These are phyloP conservation scores for Lagorchestes hirsutus DNA, from an alignment of 2,797 vertebrate species.

Conservation along the genomic window DNA sequence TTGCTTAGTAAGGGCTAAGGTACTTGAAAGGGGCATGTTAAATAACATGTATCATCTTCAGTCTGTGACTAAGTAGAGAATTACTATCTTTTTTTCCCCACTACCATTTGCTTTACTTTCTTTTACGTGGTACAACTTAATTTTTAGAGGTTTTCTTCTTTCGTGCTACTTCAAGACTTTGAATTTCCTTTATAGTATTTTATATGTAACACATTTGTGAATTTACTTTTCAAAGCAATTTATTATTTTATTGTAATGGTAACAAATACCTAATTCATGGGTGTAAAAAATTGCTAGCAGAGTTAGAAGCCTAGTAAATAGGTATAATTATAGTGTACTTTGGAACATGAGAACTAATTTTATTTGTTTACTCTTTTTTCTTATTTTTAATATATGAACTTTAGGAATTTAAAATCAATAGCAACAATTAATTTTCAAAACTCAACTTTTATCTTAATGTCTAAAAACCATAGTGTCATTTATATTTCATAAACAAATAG, in stretches of 20 bases:
- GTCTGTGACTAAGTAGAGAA: neutral
- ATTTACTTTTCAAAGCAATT: constrained; percentile 65
- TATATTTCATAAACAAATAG: neutral
- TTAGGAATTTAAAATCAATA: neutral
- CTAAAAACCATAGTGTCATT: neutral
- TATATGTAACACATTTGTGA: constrained; percentile 60
- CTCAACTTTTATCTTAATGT: neutral
- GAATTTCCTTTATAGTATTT: neutral
- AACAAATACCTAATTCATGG: constrained; percentile 50
- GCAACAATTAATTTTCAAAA: neutral
- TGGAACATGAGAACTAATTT: neutral
- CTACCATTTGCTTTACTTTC: neutral
- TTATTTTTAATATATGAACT: neutral
- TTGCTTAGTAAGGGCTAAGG: constrained; percentile 71
- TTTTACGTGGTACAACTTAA: neutral
- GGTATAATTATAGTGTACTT: neutral
- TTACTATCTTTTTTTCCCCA: neutral
- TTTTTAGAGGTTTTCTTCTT: constrained; percentile 41
- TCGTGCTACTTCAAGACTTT: neutral
- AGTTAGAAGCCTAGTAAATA: neutral
- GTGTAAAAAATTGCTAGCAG: neutral
- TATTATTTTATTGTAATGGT: constrained; percentile 46
- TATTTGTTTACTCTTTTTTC: constrained; percentile 1
- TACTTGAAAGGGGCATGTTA: constrained; percentile 61
- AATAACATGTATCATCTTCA: constrained; percentile 10